These are phyloP conservation scores for Lypha dubia DNA, from an alignment of 2,888 invertebrate species.

Conservation along the genomic window DNA sequence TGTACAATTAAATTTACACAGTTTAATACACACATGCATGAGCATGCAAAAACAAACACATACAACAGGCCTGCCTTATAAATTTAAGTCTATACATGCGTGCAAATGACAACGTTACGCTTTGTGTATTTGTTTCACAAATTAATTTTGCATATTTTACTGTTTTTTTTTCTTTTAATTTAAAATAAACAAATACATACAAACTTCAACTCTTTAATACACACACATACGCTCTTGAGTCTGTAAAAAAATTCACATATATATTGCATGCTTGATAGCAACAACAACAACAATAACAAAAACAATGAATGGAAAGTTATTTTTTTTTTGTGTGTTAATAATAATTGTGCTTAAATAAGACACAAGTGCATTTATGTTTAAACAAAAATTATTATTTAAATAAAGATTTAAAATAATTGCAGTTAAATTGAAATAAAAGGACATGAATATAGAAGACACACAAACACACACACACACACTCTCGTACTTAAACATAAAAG, in stretches of 20 bases:
- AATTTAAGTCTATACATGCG: slow-evolving; percentile 49
- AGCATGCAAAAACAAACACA: background rate
- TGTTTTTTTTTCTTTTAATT: slow-evolving; percentile 62
- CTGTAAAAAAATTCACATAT: background rate
- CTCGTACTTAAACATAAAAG: background rate
- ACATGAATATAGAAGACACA: too few species aligned
- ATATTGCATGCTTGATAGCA: slow-evolving; percentile 32
- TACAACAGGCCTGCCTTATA: background rate
- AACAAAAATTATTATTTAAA: slow-evolving; percentile 35
- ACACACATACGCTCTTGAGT: background rate
- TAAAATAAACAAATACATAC: slow-evolving; percentile 49
- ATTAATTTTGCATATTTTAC: slow-evolving; percentile 64
- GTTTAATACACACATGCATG: background rate
- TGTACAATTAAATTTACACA: slow-evolving; percentile 10
- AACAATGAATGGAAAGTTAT: background rate
- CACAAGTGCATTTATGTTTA: slow-evolving; percentile 51
- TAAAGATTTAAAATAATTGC: slow-evolving; percentile 26
- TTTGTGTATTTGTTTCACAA: slow-evolving; percentile 60
- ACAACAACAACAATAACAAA: slow-evolving; percentile 7
- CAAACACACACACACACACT: too few species aligned
- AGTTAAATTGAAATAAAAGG: slow-evolving; percentile 26
- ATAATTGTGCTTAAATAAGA: slow-evolving; percentile 65
- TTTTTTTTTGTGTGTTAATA: slow-evolving; percentile 63
- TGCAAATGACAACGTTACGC: slow-evolving; percentile 63
- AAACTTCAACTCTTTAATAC: too few species aligned